Conservation (phyloP, 2,888 invertebrate genomes). For the Anthrax anthrax region DNA sequence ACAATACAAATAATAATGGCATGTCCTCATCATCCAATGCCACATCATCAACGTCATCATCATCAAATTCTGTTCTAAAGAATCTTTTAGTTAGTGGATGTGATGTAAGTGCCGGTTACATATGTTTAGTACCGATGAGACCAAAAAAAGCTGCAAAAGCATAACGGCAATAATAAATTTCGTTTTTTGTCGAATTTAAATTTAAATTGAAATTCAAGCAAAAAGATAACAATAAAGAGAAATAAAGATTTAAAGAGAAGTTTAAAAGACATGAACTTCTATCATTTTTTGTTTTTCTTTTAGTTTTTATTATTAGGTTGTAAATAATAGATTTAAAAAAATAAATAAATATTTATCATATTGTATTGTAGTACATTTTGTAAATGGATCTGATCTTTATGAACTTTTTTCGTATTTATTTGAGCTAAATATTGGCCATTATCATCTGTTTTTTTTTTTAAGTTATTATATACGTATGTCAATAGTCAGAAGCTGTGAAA, state of each 20-base stretch:
- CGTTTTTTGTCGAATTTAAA: neutral
- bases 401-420: too few relatives aligned
- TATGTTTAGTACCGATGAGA: constrained; percentile 61
- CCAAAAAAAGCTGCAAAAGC: constrained; percentile 37
- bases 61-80: constrained; percentile 57
- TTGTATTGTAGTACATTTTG: constrained; percentile 23
- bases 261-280: too few relatives aligned
- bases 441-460: too few relatives aligned
- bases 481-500: too few relatives aligned
- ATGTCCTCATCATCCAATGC: constrained; percentile 21
- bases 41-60: constrained; percentile 28
- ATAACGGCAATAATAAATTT: constrained; percentile 17
- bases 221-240: neutral
- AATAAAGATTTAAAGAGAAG: neutral
- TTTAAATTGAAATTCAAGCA: constrained; percentile 2
- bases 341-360: neutral
- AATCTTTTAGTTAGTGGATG: constrained; percentile 91
- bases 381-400: constrained; percentile 36
- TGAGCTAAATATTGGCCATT: too few relatives aligned
- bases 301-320: too few relatives aligned
- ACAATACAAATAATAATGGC: constrained; percentile 13
- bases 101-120: constrained; percentile 85
- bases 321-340: too few relatives aligned
- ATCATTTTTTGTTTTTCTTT: too few relatives aligned
- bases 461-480: too few relatives aligned